Conservation (phyloP, 2,888 invertebrate species). For the Synanthedon formicaeformis region DNA sequence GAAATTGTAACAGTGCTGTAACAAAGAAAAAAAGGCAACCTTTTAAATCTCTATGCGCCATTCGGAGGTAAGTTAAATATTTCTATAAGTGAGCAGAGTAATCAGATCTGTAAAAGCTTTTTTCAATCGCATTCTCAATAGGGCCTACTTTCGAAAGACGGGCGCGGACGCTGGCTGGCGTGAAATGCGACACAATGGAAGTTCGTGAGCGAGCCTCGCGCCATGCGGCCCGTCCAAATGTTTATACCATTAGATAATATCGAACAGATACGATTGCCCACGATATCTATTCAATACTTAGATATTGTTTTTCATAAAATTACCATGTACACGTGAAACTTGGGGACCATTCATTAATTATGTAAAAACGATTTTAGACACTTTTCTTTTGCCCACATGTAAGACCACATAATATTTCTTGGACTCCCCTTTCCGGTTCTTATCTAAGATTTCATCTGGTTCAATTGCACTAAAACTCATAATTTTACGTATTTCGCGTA, state of each 20-base stretch:
- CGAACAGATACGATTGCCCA: slow-evolving; percentile 32
- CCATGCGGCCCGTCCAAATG: slow-evolving; percentile 41
- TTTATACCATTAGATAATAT: slow-evolving; percentile 50
- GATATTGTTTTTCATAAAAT: too few species aligned
- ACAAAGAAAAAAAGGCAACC: background rate
- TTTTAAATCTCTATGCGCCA: background rate
- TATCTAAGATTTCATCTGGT: too few species aligned
- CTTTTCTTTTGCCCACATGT: too few species aligned
- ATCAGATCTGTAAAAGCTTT: slow-evolving; percentile 18
- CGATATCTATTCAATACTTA: slow-evolving; percentile 22
- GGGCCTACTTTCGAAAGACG: slow-evolving; percentile 31
- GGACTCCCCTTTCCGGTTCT: too few species aligned
- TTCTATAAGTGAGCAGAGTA: slow-evolving; percentile 15
- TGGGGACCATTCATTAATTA: too few species aligned
- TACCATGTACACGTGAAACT: too few species aligned
- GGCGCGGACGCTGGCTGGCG: slow-evolving; percentile 24
- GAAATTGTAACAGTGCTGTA: background rate
- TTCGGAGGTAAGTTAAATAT: slow-evolving; percentile 14
- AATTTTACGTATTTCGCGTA: too few species aligned
- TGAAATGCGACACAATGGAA: slow-evolving; percentile 49
- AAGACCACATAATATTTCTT: too few species aligned
- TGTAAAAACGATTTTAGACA: too few species aligned
- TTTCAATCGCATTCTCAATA: slow-evolving; percentile 32
- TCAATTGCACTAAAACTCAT: too few species aligned
- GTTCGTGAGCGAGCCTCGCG: slow-evolving; percentile 28